Evolutionary conservation across 2,888 invertebrate species (phyloP).

Genomic region (Scaptomyza flava): DNA sequence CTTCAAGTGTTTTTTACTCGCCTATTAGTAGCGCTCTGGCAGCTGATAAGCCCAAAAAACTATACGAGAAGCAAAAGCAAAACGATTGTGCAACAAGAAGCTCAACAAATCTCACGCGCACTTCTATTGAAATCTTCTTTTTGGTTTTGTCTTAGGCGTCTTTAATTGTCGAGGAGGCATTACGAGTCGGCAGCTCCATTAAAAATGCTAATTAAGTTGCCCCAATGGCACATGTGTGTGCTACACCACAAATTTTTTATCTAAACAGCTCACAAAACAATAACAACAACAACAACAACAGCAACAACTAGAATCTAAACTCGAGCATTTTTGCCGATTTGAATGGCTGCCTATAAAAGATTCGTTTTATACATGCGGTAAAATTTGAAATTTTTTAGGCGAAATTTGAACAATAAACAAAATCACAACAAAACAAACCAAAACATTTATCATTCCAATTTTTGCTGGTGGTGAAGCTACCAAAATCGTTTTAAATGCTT

Average conservation of each 20-base stretch:
- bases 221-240: constrained; percentile 70
- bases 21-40: constrained; percentile 72
- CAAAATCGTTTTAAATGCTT: constrained; percentile 76
- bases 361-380: constrained; percentile 76
- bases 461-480: constrained; percentile 43
- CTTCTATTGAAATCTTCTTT: constrained; percentile 47
- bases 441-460: constrained; percentile 80
- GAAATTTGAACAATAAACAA: constrained; percentile 80
- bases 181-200: constrained; percentile 79
- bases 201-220: constrained; percentile 80
- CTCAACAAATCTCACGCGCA: constrained; percentile 50
- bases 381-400: constrained; percentile 72
- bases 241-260: constrained; percentile 74
- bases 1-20: constrained; percentile 59
- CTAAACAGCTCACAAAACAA: constrained; percentile 76
- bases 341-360: constrained; percentile 68
- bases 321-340: constrained; percentile 56
- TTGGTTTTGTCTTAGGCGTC: constrained; percentile 32
- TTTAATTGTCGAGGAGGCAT: constrained; percentile 73
- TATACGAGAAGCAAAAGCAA: not conserved
- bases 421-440: constrained; percentile 81
- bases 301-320: constrained; percentile 47
- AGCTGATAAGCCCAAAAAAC: constrained; percentile 57
- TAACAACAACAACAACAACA: constrained; percentile 36
- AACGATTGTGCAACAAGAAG: constrained; percentile 41